Evolutionary conservation across 1,140 invertebrate species (phyloP), one percentile per base, ranked within the genome.

Genomic region (Gerris buenoi): DNA sequence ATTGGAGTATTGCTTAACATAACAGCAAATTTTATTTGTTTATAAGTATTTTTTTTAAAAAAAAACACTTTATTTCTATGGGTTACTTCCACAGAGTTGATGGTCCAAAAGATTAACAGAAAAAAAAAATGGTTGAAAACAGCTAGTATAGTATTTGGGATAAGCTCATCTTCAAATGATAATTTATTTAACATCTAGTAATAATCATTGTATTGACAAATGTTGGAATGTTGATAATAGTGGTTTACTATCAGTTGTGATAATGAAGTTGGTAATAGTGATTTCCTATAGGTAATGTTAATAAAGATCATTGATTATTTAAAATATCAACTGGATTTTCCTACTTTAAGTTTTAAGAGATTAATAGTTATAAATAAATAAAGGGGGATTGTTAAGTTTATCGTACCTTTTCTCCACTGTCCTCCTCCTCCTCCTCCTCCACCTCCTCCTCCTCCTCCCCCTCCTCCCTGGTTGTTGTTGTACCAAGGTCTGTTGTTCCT

Each of bases 401-500:
- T 5, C 23, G 10, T 15, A 15, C 58, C 23, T 60, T 69, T 64
- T 23, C 68, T 60, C 68, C 68, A 69, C 25, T 25, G 65, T 60
- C 67, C 63, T n/a, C n/a, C n/a, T n/a, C n/a, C n/a, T n/a, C n/a
- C n/a, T 22, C 67, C 65, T 1, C 64, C 64, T 22, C 69, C 56
- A 22, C 61, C 56, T 15, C 27, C 58, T 23, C 65, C 62, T 29
- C 68, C 61, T 29, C 66, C 65, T 27, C 58, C 57, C 13, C 59
- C 33, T 2, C 63, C 58, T 26, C 46, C 56, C 27, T 67, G 63
- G 27, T 68, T 18, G 10, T 29, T 29, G 23, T 63, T 64, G 25
- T 66, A 67, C 63, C 68, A 64, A 18, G 68, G 66, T 56, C 68
- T 25, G 13, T 60, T 63, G 27, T 66, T 25, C 46, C 61, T 67